Conservation (phyloP, 2,888 invertebrate genomes). For the Vesta saturnalis region DNA sequence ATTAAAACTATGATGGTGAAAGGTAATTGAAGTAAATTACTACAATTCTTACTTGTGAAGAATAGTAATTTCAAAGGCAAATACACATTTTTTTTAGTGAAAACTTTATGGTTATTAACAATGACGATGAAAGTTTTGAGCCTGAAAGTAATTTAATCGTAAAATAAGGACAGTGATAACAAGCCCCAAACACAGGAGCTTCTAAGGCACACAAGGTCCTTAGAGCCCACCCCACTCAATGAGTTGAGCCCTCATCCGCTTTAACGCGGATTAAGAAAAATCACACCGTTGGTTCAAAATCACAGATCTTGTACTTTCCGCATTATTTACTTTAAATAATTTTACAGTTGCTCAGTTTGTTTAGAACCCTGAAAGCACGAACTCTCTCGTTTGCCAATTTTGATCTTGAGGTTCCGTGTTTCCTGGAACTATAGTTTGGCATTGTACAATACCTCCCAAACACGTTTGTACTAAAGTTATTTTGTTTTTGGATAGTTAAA, state of each 20-base stretch:
- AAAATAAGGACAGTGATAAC: conserved; percentile 1
- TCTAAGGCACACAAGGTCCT: conserved; percentile 16
- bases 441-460: too few species aligned
- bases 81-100: neutral
- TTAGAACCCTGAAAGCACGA: neutral
- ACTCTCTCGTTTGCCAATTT: neutral
- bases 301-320: neutral
- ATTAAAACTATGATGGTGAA: neutral
- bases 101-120: neutral
- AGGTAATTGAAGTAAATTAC: neutral
- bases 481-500: too few species aligned
- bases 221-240: conserved; percentile 15
- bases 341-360: neutral
- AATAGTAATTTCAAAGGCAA: conserved; percentile 4
- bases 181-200: conserved; percentile 8
- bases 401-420: too few species aligned
- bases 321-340: neutral
- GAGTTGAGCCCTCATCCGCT: conserved; percentile 9
- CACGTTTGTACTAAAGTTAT: too few species aligned
- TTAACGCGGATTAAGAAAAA: neutral
- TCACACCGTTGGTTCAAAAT: conserved; percentile 5
- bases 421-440: too few species aligned
- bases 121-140: neutral
- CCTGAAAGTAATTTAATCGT: neutral
- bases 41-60: neutral